Evolutionary conservation across 2,888 invertebrate genomes (phyloP).

Genomic region (Leptinotarsa tumamoca): DNA sequence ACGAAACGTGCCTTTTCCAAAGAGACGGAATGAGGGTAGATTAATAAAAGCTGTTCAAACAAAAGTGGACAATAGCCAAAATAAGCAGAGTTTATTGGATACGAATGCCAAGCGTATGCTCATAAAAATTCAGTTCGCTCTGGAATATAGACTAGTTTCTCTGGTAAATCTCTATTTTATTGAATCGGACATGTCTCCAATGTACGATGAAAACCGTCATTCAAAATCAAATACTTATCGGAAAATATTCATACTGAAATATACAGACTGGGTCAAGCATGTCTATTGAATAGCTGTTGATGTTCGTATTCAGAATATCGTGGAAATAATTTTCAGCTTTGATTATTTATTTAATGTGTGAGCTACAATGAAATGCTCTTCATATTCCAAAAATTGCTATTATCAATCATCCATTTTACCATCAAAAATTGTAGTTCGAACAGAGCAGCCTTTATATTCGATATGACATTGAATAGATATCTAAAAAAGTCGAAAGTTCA

Average conservation of each 20-base stretch:
- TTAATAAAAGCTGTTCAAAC: conserved; percentile 45
- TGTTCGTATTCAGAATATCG: too few species aligned
- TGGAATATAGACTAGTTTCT: conserved; percentile 19
- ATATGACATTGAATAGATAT: too few species aligned
- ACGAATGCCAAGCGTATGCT: conserved; percentile 24
- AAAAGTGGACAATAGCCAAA: conserved; percentile 38
- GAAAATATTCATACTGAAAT: not conserved
- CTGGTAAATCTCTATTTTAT: conserved; percentile 22
- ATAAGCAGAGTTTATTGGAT: conserved; percentile 32
- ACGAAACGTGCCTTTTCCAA: conserved; percentile 40
- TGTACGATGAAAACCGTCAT: not conserved
- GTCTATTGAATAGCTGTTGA: not conserved
- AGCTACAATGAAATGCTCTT: too few species aligned
- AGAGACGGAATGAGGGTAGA: conserved; percentile 27
- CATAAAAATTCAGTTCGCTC: conserved; percentile 30
- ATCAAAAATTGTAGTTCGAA: too few species aligned
- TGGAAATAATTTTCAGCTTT: too few species aligned
- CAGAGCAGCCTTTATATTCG: too few species aligned
- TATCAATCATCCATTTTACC: too few species aligned
- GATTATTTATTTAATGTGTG: too few species aligned
- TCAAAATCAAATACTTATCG: not conserved
- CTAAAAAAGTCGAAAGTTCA: too few species aligned
- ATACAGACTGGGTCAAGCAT: not conserved
- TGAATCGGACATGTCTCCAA: conserved; percentile 16
- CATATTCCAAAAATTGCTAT: too few species aligned